Evolutionary conservation across 2,888 invertebrate genomes (phyloP), one percentile per base, ranked within the genome.

Genomic region (Clivina fossor): DNA sequence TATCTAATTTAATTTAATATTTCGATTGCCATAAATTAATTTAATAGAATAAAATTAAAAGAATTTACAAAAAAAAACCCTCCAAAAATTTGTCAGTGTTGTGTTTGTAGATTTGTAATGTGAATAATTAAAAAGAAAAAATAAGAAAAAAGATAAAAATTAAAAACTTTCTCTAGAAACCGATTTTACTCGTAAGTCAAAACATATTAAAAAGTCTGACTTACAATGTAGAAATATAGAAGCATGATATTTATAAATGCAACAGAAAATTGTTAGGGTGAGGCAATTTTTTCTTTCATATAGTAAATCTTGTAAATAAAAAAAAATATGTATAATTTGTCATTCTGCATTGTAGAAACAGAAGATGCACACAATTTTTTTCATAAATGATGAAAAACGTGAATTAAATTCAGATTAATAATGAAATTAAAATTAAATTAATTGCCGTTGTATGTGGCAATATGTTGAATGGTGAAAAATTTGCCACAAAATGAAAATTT

Each of bases 91-190:
- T 15, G 33, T 53, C 35, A 53, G 33, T 53, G 53, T 53, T 53
- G 53, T 56, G 37, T 56, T 56, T 56, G 43, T 49, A 56, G 49
- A 26, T 50, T 43, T 32, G 46, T 50, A 46, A 26, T 53, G 51
- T 53, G 33, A 53, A 57, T 50, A 24, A 35, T 26, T 35, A 54
- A 46, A 44, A 35, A 35, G 20, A 37, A 35, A 30, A 28, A 48
- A 48, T 35, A 19, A 48, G 35, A 33, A 54, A 9, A 48, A 41
- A 19, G 24, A 28, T 13, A 26, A 54, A 33, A 28, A 50, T 37
- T 53, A 53, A 15, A 40, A 53, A 44, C 53, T 53, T 53, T 53
- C 53, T 53, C 53, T 53, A 53, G 53, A 53, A 44, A 30, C 53
- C 53, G 53, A 53, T 53, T 53, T 53, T 53, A 53, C 53, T 24